Evolutionary conservation across 2,113 vertebrate genomes (phyloP).

Genomic region (Laticauda colubrina): DNA sequence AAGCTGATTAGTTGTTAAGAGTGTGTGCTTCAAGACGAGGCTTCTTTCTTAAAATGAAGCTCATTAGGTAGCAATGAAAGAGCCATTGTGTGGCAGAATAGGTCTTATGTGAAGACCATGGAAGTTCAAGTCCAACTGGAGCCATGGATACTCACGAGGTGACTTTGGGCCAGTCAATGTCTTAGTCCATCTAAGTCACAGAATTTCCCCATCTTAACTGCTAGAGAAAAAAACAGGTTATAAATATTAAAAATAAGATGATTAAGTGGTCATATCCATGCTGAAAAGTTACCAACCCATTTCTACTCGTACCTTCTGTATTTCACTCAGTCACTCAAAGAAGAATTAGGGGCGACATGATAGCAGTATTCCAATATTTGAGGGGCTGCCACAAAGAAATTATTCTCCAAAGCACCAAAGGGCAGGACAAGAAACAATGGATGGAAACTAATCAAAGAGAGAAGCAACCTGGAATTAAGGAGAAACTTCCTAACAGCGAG

Average conservation of each 20-base stretch:
- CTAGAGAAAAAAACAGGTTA: neutral
- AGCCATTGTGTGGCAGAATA: neutral
- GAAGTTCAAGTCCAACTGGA: neutral
- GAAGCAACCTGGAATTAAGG: too few relatives aligned
- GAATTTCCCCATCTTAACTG: neutral
- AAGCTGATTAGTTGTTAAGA: neutral
- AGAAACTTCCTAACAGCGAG: too few relatives aligned
- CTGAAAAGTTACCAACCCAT: neutral
- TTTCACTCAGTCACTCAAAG: neutral
- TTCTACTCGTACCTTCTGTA: neutral
- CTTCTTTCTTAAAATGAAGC: neutral
- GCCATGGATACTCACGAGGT: neutral
- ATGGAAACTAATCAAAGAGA: too few relatives aligned
- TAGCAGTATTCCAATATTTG: too few relatives aligned
- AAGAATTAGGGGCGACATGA: too few relatives aligned
- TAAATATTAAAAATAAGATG: neutral
- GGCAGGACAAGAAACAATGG: too few relatives aligned
- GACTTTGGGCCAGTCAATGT: neutral
- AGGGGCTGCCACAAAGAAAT: too few relatives aligned
- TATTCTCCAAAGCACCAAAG: too few relatives aligned
- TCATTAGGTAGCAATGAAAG: neutral
- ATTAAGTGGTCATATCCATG: neutral
- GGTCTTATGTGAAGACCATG: neutral
- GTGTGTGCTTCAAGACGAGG: neutral
- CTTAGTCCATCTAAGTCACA: neutral